A percentile compares a stretch with the other conserved stretches of the same genome.
These are phyloP conservation scores for Micromesistius poutassou DNA, from an alignment of 2,797 vertebrate species.

Conservation along the genomic window DNA sequence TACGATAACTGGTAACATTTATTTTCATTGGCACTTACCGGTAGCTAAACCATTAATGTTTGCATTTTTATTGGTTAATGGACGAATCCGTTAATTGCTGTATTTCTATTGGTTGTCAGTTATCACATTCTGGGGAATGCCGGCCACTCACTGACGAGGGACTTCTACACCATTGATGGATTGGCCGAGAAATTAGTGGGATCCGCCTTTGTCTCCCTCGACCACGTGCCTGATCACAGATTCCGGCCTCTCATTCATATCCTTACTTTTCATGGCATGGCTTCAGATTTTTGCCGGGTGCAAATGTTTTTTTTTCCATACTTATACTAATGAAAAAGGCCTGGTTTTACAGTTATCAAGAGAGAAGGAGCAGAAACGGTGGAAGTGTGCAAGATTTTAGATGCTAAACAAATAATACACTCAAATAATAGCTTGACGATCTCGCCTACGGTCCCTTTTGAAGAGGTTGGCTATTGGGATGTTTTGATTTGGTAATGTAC, in stretches of 20 bases:
- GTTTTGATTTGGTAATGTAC: not conserved
- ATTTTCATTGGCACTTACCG: not conserved
- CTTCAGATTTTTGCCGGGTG: constrained; percentile 1
- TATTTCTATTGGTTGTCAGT: constrained; percentile 60
- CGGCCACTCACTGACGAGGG: constrained; percentile 86
- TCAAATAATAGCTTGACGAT: not conserved
- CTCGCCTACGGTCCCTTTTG: too few relatives aligned
- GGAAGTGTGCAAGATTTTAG: too few relatives aligned
- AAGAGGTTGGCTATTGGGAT: not conserved
- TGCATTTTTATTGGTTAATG: not conserved
- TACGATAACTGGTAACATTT: constrained; percentile 86
- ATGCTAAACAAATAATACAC: not conserved
- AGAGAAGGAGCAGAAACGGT: too few relatives aligned
- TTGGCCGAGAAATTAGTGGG: constrained; percentile 81
- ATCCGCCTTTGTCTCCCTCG: constrained; percentile 85
- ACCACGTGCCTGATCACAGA: constrained; percentile 89
- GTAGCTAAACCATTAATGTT: not conserved
- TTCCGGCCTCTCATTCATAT: constrained; percentile 94
- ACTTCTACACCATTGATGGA: constrained; percentile 88
- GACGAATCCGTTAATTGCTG: not conserved
- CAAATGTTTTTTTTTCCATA: not conserved
- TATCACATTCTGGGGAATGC: constrained; percentile 88
- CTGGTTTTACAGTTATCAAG: too few relatives aligned
- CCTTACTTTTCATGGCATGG: constrained; percentile 64
- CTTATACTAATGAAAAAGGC: not conserved